A percentile compares a stretch with the other conserved stretches of the same genome.
Evolutionary conservation across 2,113 vertebrate genomes (phyloP).

Genomic region (Condylura cristata): DNA sequence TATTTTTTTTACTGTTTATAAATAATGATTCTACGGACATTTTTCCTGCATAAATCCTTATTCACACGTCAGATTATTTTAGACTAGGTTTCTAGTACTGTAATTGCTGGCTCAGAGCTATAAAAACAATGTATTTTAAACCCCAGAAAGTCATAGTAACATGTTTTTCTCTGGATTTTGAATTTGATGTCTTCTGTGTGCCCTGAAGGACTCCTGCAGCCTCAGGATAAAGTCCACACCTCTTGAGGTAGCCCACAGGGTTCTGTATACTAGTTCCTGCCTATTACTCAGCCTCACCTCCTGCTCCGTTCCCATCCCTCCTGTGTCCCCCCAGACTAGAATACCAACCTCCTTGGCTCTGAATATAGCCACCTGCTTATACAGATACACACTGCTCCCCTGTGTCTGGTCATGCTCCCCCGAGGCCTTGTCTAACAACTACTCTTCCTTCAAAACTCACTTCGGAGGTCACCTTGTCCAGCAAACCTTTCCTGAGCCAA

Average conservation of each 20-base stretch:
- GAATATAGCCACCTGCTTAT: neutral
- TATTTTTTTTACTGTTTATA: conserved; percentile 56
- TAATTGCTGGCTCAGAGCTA: conserved; percentile 37
- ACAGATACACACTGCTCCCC: neutral
- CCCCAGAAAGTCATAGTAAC: neutral
- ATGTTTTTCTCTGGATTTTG: neutral
- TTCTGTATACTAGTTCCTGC: neutral
- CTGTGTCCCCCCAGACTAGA: neutral
- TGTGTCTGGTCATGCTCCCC: neutral
- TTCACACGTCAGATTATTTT: conserved; percentile 43
- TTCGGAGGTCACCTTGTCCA: neutral
- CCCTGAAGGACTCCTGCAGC: neutral
- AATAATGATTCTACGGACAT: conserved; percentile 45
- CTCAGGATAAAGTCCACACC: neutral
- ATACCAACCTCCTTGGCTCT: neutral
- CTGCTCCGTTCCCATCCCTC: neutral
- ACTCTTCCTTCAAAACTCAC: neutral
- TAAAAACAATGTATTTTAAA: conserved; percentile 18
- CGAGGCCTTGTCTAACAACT: neutral
- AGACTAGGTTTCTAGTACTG: conserved; percentile 29
- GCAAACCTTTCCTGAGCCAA: neutral
- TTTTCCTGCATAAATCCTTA: conserved; percentile 29
- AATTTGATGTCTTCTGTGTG: neutral
- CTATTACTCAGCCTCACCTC: neutral
- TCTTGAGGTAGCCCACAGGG: neutral